Percentiles rank a stretch among this genome's conserved stretches.
phyloP scores from a whole-genome alignment of 2,888 invertebrate genomes.

The Cephus spinipes region DNA sequence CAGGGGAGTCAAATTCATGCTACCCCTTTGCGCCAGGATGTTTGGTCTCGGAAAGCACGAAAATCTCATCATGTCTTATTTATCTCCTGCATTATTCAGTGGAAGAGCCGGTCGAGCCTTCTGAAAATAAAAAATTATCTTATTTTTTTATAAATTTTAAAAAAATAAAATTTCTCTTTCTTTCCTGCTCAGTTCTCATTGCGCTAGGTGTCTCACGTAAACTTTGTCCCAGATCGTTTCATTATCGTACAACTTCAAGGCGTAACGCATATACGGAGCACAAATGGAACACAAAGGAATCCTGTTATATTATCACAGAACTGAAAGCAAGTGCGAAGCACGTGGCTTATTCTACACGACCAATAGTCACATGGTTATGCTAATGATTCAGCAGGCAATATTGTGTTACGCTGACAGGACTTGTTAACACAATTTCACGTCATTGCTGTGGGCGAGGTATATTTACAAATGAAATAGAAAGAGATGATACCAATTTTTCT shows the following conservation, averaged over 20 bases:
- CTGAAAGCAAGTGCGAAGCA: conserved; percentile 19
- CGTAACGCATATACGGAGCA: background rate
- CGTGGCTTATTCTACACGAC: conserved; percentile 23
- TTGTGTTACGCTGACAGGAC: conserved; percentile 31
- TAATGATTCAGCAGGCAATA: conserved; percentile 28
- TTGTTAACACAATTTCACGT: conserved; percentile 35
- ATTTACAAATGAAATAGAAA: background rate
- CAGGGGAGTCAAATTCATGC: conserved; percentile 54
- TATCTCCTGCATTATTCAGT: background rate
- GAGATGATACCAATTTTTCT: background rate
- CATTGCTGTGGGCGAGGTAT: background rate
- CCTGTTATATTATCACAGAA: background rate
- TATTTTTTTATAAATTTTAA: too few species aligned
- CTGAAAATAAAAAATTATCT: too few species aligned
- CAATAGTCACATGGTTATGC: conserved; percentile 24
- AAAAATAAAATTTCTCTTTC: too few species aligned
- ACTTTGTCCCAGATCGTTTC: background rate
- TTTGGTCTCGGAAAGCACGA: conserved; percentile 58
- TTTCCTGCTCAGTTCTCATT: too few species aligned
- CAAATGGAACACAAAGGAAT: background rate
- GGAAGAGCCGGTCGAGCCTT: too few species aligned
- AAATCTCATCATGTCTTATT: conserved; percentile 53
- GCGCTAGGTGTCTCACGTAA: background rate
- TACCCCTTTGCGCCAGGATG: conserved; percentile 58
- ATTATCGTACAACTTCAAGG: background rate